Evolutionary conservation across 1,140 invertebrate genomes (phyloP).

Genomic region (Schlechtendalia chinensis): DNA sequence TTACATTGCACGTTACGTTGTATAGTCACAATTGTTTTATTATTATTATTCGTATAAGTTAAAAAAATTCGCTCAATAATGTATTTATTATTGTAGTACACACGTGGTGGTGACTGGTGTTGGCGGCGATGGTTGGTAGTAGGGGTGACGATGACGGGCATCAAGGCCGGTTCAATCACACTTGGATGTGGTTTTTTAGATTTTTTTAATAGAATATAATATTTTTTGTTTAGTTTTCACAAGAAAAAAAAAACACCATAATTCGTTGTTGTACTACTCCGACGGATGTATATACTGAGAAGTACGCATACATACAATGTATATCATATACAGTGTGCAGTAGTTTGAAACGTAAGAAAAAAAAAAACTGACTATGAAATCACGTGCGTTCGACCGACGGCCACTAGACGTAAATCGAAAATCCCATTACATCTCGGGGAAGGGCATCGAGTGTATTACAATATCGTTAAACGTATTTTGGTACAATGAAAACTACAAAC

Average conservation of each 20-base stretch:
- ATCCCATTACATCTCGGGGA: background rate
- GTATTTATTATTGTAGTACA: background rate
- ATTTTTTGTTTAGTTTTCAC: too few relatives aligned
- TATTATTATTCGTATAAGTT: background rate
- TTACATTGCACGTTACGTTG: background rate
- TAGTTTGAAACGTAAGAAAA: too few relatives aligned
- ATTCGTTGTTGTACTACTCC: background rate
- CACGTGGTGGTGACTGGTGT: too few relatives aligned
- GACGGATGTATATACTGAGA: background rate
- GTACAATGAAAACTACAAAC: background rate
- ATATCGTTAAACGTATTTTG: background rate
- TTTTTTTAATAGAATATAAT: background rate
- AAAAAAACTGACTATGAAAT: background rate
- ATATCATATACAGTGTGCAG: background rate
- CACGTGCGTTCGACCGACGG: background rate
- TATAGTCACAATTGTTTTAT: background rate
- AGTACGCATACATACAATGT: background rate
- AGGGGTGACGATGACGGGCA: background rate
- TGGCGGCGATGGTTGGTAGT: too few relatives aligned
- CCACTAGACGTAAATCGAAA: background rate
- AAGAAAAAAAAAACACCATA: background rate
- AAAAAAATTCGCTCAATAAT: too few relatives aligned
- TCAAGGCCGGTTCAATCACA: constrained; percentile 17
- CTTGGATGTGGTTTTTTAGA: background rate
- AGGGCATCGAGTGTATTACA: background rate